Evolutionary conservation across 2,888 invertebrate species (phyloP), one percentile per base, ranked within the genome.

Genomic region (Drosophila parthenogenetica): DNA sequence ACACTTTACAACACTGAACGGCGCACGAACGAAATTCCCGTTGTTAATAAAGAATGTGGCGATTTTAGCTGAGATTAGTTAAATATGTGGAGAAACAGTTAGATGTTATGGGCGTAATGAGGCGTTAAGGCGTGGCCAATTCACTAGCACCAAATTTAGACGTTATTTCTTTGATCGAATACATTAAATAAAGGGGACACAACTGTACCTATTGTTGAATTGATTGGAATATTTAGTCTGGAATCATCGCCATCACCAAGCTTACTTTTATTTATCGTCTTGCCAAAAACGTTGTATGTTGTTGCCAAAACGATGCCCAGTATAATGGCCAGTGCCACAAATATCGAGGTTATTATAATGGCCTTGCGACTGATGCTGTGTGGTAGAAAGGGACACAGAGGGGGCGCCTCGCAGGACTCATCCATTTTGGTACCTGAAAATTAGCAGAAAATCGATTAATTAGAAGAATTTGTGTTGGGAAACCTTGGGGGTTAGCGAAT

Each of bases 131-230:
- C 51, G 69, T 48, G 48, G 51, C 55, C 53, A 60, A 63, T 60
- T 19, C 29, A 48, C 55, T 45, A 62, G 42, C 69, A 76, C 64
- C 76, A 78, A 57, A 13, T 35, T 35, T 7, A 59, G 37, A 48
- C 3, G 14, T 3, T 40, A 39, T 59, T 39, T 16, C n/a, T n/a
- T 35, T 25, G 25, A 70, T 70, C 39, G 51, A 59, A 73, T 67
- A 72, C 73, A 69, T 74, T 87, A 77, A 32, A 63, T 13, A 35
- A 1, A 57, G 64, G 48, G 51, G 79, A 68, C 64, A 65, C 69
- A 71, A 82, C 74, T 87, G 85, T 92, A 93, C 93, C 93, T 92
- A 93, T 93, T 74, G 91, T 90, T 87, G 93, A 92, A 87, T 90
- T 89, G 80, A 93, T 92, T 89, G 93, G 93, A 85, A 91, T 90